Evolutionary conservation across 1,140 invertebrate genomes (phyloP), one percentile per base, ranked within the genome.

Genomic region (Musca domestica): DNA sequence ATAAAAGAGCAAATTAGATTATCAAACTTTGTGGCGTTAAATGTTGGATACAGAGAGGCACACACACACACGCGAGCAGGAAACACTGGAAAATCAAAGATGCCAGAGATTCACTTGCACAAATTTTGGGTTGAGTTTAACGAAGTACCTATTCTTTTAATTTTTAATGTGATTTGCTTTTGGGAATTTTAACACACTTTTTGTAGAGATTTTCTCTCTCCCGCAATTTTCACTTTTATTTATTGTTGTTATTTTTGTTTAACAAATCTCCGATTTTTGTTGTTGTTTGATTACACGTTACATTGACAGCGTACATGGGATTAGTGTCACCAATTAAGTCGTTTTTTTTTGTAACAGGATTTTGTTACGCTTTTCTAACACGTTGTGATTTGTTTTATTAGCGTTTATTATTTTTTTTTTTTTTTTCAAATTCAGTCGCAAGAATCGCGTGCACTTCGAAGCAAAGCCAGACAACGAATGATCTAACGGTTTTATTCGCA

Each of bases 401-500:
- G 2, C 2, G 22, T 20, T 52, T 15, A 48, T 51, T 51, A 4
- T 51, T 51, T 22, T 19, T 9, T 2, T 48, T 15, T 19, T 19
- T 7, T 51, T 19, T 51, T 51, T 51, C 9, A 1, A 9, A 51
- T 51, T 51, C 17, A 14, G 14, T 27, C n/a, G 27, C 56, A 20
- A 61, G 56, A 34, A 15, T 61, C 56, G 34, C 56, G 56, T 34
- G 27, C 56, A 30, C n/a, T 61, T 19, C n/a, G 56, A 34, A 20
- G 56, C 34, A 61, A 61, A 19, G 56, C 56, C 41, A 20, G 41
- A 41, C 34, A 34, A 27, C 56, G 56, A 61, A 61, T 61, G 56
- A 61, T 61, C 56, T 41, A 61, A 61, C 56, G 56, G 27, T 61
- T 61, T 61, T 34, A 25, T 61, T 61, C 19, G 27, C 56, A 61